Base-by-base conservation (phyloP, 2,888 invertebrate species). In the Drosophila multiciliata region DNA sequence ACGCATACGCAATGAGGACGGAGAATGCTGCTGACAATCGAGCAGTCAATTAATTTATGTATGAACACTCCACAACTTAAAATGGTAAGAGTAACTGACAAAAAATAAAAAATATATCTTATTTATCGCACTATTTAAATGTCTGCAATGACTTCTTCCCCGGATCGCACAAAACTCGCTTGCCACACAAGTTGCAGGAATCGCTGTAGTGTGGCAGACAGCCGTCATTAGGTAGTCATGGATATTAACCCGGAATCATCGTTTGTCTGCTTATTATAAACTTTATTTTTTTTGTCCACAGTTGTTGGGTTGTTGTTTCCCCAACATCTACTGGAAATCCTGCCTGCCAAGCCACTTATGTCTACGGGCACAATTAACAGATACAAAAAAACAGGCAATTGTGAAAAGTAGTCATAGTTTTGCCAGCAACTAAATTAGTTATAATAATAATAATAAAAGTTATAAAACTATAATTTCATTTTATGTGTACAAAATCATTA, bases 221-320 rank as follows among this genome's bases (percentile, higher is more conserved):
- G 57, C 60, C 69, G 65, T 77, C 69, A 77, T 66, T 67, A 35
- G 65, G 36, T 57, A 60, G 26, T 53, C 32, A 6, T 20, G 50
- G 12, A 26, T 20, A 12, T 20, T 23, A 45, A 20, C 3, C 15
- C 15, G 15, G 20, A 91, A 90, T 91, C 83, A 90, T 45, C 8
- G 23, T 23, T 26, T 23, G 45, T 45, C 45, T 45, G 91, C 91
- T 91, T 91, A 90, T 90, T 91, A 91, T 91, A 91, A 91, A 91
- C 76, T 86, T 91, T 91, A 66, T 75, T 70, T 73, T 91, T 67
- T 75, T 70, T 73, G 80, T 82, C 89, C 82, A 80, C 84, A 75
- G 71, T 60, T 71, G 12, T 29, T 4, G 9, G 20, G 20, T 20
- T n/a, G 26, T 12, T n/a, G 49, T 33, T 52, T 42, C 23, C 15